phyloP scores from a whole-genome alignment of 2,113 vertebrate genomes.

The Anolis sagrei region DNA sequence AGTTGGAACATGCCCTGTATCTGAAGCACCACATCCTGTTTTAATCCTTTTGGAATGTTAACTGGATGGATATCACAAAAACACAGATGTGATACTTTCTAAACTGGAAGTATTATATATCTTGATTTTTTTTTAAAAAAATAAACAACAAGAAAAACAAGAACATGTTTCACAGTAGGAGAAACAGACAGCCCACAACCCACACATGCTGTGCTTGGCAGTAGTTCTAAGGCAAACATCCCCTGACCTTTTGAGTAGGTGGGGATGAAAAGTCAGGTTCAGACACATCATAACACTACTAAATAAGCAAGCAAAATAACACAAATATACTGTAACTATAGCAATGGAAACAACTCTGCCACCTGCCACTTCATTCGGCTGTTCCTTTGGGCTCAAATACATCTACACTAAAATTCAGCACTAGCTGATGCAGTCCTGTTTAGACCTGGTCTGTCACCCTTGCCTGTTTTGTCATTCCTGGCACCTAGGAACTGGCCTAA shows the following conservation, averaged over 20 bases:
- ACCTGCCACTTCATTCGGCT: neutral
- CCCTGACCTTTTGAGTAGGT: neutral
- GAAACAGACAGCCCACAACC: neutral
- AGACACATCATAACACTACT: neutral
- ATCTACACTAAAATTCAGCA: too few relatives aligned
- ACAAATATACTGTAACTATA: neutral
- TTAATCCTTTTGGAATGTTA: constrained; percentile 52
- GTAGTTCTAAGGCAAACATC: neutral
- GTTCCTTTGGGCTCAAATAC: neutral
- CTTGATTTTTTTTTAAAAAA: neutral
- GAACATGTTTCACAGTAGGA: constrained; percentile 3
- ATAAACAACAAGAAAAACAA: constrained; percentile 10
- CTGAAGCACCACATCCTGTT: constrained; percentile 48
- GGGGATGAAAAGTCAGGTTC: neutral
- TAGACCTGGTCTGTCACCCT: too few relatives aligned
- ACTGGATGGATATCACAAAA: constrained; percentile 36
- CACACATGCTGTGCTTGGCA: neutral
- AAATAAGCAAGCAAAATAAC: neutral
- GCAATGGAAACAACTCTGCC: neutral
- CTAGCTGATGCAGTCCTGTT: too few relatives aligned
- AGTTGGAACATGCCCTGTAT: constrained; percentile 48
- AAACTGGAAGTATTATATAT: constrained; percentile 16
- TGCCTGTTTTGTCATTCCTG: too few relatives aligned
- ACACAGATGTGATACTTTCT: constrained; percentile 34
- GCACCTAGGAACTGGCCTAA: too few relatives aligned